These are phyloP conservation scores for Drosophila bocki DNA, from an alignment of 1,140 invertebrate species.

Conservation along the genomic window DNA sequence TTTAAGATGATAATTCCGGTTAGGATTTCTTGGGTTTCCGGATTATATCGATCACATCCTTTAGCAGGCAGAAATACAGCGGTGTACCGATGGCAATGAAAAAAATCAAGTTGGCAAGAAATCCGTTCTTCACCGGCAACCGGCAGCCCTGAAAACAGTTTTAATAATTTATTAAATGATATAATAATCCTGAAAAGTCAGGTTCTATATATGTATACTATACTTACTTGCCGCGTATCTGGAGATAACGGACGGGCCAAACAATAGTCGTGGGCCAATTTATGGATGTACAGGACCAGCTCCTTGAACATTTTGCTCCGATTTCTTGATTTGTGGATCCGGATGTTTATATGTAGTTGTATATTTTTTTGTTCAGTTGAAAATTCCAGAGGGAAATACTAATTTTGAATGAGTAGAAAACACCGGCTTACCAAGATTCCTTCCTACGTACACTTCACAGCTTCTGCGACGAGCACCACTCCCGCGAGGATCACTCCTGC, in stretches of 20 bases:
- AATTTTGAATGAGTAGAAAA: background rate
- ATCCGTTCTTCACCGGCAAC: constrained; percentile 26
- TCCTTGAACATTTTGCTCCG: constrained; percentile 64
- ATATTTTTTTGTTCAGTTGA: background rate
- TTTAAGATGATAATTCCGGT: background rate
- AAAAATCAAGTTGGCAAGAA: constrained; percentile 59
- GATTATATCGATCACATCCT: constrained; percentile 53
- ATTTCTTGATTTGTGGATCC: background rate
- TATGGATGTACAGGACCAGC: constrained; percentile 55
- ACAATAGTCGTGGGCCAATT: constrained; percentile 48
- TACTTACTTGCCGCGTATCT: constrained; percentile 4
- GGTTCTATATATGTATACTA: background rate
- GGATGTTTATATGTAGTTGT: constrained; percentile 1
- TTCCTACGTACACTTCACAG: constrained; percentile 28
- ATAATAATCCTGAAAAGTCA: background rate
- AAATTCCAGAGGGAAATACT: too few species aligned
- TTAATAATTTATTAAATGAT: background rate
- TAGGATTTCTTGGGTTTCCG: constrained; percentile 29
- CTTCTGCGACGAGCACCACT: constrained; percentile 78
- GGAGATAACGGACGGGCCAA: constrained; percentile 23
- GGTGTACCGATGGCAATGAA: constrained; percentile 70
- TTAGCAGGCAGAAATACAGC: constrained; percentile 67
- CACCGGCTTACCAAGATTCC: constrained; percentile 27
- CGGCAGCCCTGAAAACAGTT: constrained; percentile 48
- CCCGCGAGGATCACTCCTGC: constrained; percentile 73